Conservation (phyloP, 2,113 vertebrate genomes). For the Otis tarda region DNA sequence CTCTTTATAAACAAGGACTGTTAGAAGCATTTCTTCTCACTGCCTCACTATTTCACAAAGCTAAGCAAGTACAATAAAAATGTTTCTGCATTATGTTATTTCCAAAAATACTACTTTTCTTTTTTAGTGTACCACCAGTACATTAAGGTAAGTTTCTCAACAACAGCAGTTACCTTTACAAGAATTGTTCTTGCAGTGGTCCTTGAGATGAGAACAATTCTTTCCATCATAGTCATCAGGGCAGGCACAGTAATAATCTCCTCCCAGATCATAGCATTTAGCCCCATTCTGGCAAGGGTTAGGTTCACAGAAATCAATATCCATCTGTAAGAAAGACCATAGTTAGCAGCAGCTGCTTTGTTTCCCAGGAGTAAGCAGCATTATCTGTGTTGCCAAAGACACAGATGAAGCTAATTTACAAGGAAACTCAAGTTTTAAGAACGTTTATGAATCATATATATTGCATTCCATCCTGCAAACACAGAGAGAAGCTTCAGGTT, state of each 20-base stretch:
- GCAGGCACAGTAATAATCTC: conserved; percentile 91
- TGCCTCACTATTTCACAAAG: not conserved
- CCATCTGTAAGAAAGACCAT: conserved; percentile 71
- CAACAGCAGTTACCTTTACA: conserved; percentile 82
- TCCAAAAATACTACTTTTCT: not conserved
- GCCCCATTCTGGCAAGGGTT: conserved; percentile 90
- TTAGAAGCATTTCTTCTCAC: not conserved
- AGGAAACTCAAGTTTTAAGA: not conserved
- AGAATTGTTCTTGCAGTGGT: conserved; percentile 88
- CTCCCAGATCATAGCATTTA: conserved; percentile 81
- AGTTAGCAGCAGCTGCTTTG: conserved; percentile 8
- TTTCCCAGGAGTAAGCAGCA: conserved; percentile 6
- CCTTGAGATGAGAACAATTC: conserved; percentile 90
- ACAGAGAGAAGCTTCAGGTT: not conserved
- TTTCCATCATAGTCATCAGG: conserved; percentile 88
- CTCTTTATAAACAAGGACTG: not conserved
- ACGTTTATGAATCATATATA: not conserved
- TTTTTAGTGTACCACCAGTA: not conserved
- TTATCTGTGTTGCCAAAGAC: not conserved
- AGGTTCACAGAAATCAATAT: conserved; percentile 84
- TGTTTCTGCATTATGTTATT: not conserved
- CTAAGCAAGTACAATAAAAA: not conserved
- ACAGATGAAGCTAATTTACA: not conserved
- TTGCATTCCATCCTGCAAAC: not conserved
- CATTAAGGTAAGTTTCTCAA: not conserved